Base-by-base conservation (phyloP, 2,888 invertebrate genomes). In the Polia nebulosa region DNA sequence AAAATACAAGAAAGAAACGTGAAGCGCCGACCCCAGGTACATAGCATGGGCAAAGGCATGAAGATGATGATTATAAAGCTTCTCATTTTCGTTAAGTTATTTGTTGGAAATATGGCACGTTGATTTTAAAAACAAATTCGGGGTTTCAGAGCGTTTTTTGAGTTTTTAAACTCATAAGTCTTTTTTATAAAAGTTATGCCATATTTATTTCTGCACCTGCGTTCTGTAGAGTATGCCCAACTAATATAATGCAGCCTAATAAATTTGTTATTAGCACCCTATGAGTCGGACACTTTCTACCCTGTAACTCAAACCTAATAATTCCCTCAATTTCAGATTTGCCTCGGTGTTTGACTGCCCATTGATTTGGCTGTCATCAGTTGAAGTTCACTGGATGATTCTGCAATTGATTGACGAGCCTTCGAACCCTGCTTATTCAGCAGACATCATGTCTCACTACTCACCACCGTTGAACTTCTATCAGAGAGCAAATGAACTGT, bases 391-490 rank as follows among this genome's bases (percentile, higher is more conserved):
- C 56, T 88, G 87, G 74, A 78, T 86, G 80, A 77, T 91, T 0
- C 56, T 91, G 22, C 64, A 80, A 9, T 68, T 91, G 25, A 80
- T 94, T 1, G 94, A 93, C 17, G 89, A 89, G 47, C 41, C 69
- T 1, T 72, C 89, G 0, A 92, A 91, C 67, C 92, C 94, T 2
- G 86, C 92, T 0, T 92, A 91, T 57, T 82, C 83, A 0, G 67
- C 85, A 0, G 87, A 89, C 39, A 57, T 75, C 0, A 52, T 81
- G n/a, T 84, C 88, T 0, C 9, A 61, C 0, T 80, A 80, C n/a
- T 3, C 82, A 0, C 79, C 87, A 5, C 93, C 94, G 0, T 86
- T 91, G 13, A 82, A 80, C 0, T 93, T 94, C 44, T n/a, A 7
- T 6, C 85, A 91, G 62, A 84, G 94, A 5, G 77, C 88, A 0